These are phyloP conservation scores for Corynorhinus townsendii DNA, from an alignment of 2,113 vertebrate species.

Conservation along the genomic window DNA sequence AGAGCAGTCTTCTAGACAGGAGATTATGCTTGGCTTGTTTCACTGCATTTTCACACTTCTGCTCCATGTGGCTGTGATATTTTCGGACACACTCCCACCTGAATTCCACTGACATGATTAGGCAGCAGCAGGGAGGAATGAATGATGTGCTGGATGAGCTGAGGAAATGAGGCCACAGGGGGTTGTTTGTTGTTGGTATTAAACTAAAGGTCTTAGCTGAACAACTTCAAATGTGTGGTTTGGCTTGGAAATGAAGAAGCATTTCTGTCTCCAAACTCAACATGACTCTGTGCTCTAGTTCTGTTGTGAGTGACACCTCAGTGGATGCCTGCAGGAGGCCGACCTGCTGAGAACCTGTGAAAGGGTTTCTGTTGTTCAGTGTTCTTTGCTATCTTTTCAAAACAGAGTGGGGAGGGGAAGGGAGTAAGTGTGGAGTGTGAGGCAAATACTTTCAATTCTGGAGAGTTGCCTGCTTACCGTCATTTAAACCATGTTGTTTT, in stretches of 20 bases:
- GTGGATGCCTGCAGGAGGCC: not conserved
- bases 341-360: not conserved
- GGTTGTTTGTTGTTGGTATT: slow-evolving; percentile 4
- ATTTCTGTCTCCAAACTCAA: slow-evolving; percentile 22
- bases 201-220: slow-evolving; percentile 7
- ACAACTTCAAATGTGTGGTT: slow-evolving; percentile 37
- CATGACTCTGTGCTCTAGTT: not conserved
- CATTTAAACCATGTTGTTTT: slow-evolving; percentile 34
- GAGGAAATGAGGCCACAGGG: slow-evolving; percentile 1
- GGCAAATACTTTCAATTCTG: not conserved
- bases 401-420: not conserved
- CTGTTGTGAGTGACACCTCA: not conserved
- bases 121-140: not conserved
- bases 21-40: not conserved
- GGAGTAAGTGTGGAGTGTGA: not conserved
- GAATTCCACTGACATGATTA: slow-evolving; percentile 15
- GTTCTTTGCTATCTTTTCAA: slow-evolving; percentile 14
- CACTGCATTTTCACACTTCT: not conserved
- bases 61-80: not conserved
- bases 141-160: slow-evolving; percentile 3
- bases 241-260: not conserved
- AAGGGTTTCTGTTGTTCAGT: not conserved
- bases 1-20: not conserved
- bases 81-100: not conserved
- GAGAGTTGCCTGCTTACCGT: not conserved